A percentile compares a stretch with the other conserved stretches of the same genome.
Conservation (phyloP, 2,797 vertebrate species). For the Morelia viridis region DNA sequence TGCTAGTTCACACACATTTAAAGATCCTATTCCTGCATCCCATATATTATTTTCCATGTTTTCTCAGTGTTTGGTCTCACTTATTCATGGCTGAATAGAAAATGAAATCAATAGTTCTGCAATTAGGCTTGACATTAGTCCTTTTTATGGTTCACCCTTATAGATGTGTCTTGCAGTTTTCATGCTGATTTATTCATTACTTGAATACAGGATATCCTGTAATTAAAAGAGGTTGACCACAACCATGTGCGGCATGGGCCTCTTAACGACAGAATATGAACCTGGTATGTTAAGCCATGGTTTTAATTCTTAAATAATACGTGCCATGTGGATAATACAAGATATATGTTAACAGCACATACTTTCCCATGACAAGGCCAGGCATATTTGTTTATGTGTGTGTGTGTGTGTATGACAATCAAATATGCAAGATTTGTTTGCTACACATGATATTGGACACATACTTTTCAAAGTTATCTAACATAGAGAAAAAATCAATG, state of each 20-base stretch:
- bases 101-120: conserved; percentile 24
- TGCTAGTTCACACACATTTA: conserved; percentile 8
- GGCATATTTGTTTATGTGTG: background rate
- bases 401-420: background rate
- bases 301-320: background rate
- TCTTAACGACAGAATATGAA: background rate
- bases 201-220: conserved; percentile 10
- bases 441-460: background rate
- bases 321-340: background rate
- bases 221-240: conserved; percentile 6
- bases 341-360: background rate
- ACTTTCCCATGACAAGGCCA: background rate
- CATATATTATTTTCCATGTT: background rate
- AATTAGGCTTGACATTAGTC: conserved; percentile 13
- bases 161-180: conserved; percentile 5
- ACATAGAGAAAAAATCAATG: background rate
- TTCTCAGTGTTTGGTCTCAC: conserved; percentile 14
- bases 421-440: background rate
- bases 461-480: background rate
- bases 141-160: conserved; percentile 2
- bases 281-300: background rate
- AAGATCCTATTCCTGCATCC: conserved; percentile 7
- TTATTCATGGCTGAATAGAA: background rate
- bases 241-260: background rate
- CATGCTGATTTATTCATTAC: background rate